phyloP scores from a whole-genome alignment of 2,113 vertebrate genomes.

The Holacanthus passer region DNA sequence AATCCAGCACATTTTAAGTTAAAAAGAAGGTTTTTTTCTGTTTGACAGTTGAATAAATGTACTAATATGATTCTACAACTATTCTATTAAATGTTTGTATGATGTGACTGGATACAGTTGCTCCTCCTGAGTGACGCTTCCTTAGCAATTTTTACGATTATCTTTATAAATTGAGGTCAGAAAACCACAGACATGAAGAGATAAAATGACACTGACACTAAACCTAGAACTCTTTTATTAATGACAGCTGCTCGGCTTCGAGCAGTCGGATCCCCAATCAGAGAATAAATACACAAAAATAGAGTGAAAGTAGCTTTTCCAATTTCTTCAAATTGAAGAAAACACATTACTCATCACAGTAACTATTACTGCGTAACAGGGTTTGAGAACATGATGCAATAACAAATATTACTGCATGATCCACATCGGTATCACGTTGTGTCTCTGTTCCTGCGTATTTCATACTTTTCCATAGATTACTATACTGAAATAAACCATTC shows the following conservation, averaged over 20 bases:
- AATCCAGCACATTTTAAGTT: background rate
- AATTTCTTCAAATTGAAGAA: background rate
- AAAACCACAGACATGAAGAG: background rate
- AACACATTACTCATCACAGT: background rate
- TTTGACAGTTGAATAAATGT: no score
- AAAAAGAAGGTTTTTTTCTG: background rate
- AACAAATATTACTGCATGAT: constrained; percentile 11
- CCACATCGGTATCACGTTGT: background rate
- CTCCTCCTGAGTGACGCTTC: background rate
- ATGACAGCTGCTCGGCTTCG: background rate
- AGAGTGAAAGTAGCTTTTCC: background rate
- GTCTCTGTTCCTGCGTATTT: background rate
- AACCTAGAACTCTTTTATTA: background rate
- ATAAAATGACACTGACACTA: background rate
- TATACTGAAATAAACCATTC: background rate
- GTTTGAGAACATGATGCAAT: constrained; percentile 33
- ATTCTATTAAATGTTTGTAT: background rate
- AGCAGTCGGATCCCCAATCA: background rate
- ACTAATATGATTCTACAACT: no score
- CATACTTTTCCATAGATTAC: constrained; percentile 44
- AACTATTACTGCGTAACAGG: constrained; percentile 16
- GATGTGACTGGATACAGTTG: background rate
- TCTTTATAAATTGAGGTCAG: background rate
- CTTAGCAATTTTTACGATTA: background rate
- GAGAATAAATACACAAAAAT: background rate